Evolutionary conservation across 2,888 invertebrate species (phyloP), one percentile per base, ranked within the genome.

Genomic region (Anthrax anthrax): DNA sequence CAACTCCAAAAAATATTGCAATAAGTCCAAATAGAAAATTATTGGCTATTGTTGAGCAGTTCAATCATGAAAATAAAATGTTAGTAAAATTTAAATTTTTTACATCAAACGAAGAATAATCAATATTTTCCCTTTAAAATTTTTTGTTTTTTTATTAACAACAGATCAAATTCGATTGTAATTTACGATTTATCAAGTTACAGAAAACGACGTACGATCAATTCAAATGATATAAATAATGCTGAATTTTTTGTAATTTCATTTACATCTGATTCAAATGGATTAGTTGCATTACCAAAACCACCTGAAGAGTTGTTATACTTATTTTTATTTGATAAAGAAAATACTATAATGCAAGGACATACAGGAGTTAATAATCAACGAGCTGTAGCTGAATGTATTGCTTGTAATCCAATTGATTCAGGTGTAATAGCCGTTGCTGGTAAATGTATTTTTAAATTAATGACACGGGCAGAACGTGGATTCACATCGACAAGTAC

Each of bases 261-360:
- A 27, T 91, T 95, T 58, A 84, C 87, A 0, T 78, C 72, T 50
- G 92, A 94, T 62, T 86, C 83, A 2, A 85, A 84, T 61, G 81
- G 81, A 53, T 63, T 95, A 13, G 78, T 84, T 2, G 78, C 84
- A 1, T 77, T 94, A 29, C 84, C 86, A 1, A 84, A 84, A 3
- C 81, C 81, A 50, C 89, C 91, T 0, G 90, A 63, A n/a, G 63
- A 65, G 49, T 61, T 57, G 44, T 39, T 69, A 3, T 90, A 62
- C 83, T 84, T 80, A 79, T 75, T 55, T 71, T 87, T 68, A 74
- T 87, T 59, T 79, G 82, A 67, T 85, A 87, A 72, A 81, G 82
- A 61, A 78, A 84, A 80, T 34, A 62, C 64, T 0, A 55, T 63
- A 18, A 55, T 63, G 19, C 62, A 63, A 45, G 61, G 58, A 1